phyloP scores from a whole-genome alignment of 2,888 invertebrate species.

The Oscheius myriophilus region DNA sequence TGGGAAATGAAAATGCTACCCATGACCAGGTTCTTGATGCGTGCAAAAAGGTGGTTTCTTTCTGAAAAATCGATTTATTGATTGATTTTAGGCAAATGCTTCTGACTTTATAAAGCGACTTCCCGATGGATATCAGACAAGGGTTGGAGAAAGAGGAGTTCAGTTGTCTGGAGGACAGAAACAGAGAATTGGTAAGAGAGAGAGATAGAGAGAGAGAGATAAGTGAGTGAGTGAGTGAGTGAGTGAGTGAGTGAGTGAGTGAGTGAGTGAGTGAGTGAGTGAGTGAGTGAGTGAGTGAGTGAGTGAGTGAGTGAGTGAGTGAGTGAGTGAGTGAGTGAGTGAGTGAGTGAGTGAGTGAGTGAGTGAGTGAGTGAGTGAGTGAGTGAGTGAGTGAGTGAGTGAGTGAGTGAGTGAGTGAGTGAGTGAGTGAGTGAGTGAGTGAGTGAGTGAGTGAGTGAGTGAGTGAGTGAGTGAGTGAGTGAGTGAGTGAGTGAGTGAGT shows the following conservation, averaged over 20 bases:
- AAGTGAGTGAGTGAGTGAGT: too few relatives aligned
- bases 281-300: not conserved
- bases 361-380: not conserved
- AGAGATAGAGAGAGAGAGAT: not conserved
- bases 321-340: too few relatives aligned
- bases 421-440: conserved; percentile 47
- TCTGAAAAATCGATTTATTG: not conserved
- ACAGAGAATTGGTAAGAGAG: conserved; percentile 48
- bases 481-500: too few relatives aligned
- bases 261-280: conserved; percentile 47
- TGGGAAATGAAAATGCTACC: conserved; percentile 76
- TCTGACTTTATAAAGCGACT: conserved; percentile 67
- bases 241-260: too few relatives aligned
- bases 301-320: too few relatives aligned
- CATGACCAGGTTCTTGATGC: conserved; percentile 55
- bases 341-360: conserved; percentile 43
- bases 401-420: too few relatives aligned
- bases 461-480: too few relatives aligned
- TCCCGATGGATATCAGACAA: conserved; percentile 65
- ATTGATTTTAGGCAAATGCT: conserved; percentile 61
- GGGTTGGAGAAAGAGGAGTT: conserved; percentile 68
- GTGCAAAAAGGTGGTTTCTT: conserved; percentile 41
- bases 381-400: too few relatives aligned
- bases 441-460: not conserved
- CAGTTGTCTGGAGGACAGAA: conserved; percentile 64